Base-by-base conservation (phyloP, 2,888 invertebrate genomes). In the Nymphalis polychloros region DNA sequence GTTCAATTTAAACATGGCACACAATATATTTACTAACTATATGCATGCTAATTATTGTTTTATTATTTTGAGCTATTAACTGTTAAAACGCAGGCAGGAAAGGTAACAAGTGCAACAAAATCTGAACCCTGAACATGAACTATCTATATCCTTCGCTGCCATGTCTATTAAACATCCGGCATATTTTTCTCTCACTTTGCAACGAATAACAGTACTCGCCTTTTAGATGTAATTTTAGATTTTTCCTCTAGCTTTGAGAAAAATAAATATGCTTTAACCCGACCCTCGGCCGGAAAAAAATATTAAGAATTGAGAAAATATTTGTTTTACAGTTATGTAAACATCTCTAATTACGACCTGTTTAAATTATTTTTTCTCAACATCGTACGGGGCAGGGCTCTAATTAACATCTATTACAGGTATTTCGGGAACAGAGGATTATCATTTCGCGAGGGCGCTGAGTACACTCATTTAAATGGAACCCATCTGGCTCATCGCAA, bases 321-420 rank as follows among this genome's bases (percentile, higher is more conserved):
- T 92, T 92, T 92, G 89, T 90, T 88, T 89, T 85, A 89, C 90
- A 88, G 87, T 89, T 89, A 86, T 88, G 90, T 88, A 90, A 92
- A 92, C 92, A 91, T 89, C 88, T 92, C 89, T 92, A 91, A 92
- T 92, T 92, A 91, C 91, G 90, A 87, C 88, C 86, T 89, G 90
- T 89, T 89, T 89, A 89, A 91, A 91, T 92, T 90, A 90, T 90
- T 87, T 90, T 81, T 90, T 87, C 86, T 87, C 87, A 85, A 72
- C 75, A 84, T 85, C 86, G 85, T 80, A 82, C 84, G 80, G 84
- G 81, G 85, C 84, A 86, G 84, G 80, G 84, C 82, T 87, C 86
- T 91, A 91, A 92, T 92, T 91, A 91, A 90, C 91, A 89, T 92
- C 90, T 90, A 91, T 90, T 92, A 89, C 88, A 89, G 89, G 90